A percentile compares a stretch with the other conserved stretches of the same genome.
Conservation (phyloP, 2,888 invertebrate genomes). For the Chymomyza amoena region DNA sequence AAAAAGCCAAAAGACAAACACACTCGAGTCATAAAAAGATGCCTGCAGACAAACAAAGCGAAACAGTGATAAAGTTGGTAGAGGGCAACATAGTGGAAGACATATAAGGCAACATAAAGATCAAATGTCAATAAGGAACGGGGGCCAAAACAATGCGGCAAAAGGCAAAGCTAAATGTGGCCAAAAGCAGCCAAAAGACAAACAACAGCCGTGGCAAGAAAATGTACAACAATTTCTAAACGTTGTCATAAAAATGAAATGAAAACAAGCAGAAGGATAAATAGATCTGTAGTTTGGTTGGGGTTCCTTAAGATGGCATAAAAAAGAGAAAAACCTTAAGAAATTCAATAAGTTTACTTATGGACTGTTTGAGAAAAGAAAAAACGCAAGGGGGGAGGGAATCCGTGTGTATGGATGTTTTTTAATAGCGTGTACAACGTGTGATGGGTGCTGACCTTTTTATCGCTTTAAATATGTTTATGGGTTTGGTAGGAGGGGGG, state of each 20-base stretch:
- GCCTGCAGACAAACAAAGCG: conserved; percentile 76
- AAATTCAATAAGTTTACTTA: conserved; percentile 75
- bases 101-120: conserved; percentile 70
- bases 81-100: conserved; percentile 34
- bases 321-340: conserved; percentile 67
- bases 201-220: conserved; percentile 55
- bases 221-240: conserved; percentile 69
- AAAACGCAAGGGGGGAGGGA: neutral
- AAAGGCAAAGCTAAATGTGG: conserved; percentile 30
- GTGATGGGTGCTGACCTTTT: conserved; percentile 54
- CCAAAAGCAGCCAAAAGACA: conserved; percentile 45
- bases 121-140: conserved; percentile 75
- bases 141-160: conserved; percentile 48
- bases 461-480: conserved; percentile 75
- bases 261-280: conserved; percentile 62
- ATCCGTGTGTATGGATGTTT: neutral
- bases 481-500: conserved; percentile 36
- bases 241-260: conserved; percentile 77
- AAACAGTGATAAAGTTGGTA: conserved; percentile 31
- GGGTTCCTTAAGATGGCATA: neutral
- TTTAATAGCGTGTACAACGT: neutral
- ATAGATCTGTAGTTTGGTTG: conserved; percentile 3
- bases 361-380: neutral
- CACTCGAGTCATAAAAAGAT: conserved; percentile 78
- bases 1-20: conserved; percentile 79